A percentile compares a stretch with the other conserved stretches of the same genome.
Evolutionary conservation across 2,888 invertebrate genomes (phyloP).

Genomic region (Cephus spinipes): DNA sequence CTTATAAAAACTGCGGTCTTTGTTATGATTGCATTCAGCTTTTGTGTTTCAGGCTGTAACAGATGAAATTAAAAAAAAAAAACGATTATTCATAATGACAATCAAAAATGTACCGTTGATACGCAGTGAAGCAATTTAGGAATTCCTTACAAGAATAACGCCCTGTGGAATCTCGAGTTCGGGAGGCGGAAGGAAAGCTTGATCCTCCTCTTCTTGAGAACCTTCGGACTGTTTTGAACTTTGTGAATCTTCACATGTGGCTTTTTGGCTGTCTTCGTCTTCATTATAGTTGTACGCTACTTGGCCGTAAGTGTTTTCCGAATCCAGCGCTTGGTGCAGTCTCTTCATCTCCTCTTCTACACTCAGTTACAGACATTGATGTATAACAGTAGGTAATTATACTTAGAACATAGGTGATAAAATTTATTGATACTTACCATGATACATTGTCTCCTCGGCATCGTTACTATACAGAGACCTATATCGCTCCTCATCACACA

Average conservation of each 20-base stretch:
- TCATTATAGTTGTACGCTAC: constrained; percentile 82
- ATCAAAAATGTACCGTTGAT: too few relatives aligned
- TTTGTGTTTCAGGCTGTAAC: constrained; percentile 85
- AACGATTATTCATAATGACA: constrained; percentile 7
- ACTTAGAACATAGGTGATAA: constrained; percentile 10
- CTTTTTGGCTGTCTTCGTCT: constrained; percentile 67
- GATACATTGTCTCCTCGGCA: constrained; percentile 88
- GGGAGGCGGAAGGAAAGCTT: constrained; percentile 79
- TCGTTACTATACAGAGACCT: constrained; percentile 88
- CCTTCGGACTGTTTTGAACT: constrained; percentile 64
- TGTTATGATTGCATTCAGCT: constrained; percentile 93
- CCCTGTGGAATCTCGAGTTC: constrained; percentile 82
- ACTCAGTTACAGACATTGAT: constrained; percentile 38
- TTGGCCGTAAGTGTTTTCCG: constrained; percentile 73
- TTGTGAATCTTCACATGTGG: constrained; percentile 61
- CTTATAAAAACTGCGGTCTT: constrained; percentile 92
- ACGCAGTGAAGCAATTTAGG: neutral
- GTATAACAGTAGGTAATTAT: constrained; percentile 10
- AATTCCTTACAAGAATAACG: constrained; percentile 74
- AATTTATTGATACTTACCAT: constrained; percentile 73
- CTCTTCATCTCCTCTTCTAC: constrained; percentile 94
- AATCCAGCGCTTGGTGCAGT: constrained; percentile 78
- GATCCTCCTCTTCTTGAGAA: constrained; percentile 74
- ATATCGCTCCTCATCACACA: constrained; percentile 97
- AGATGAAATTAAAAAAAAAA: constrained; percentile 27